phyloP scores from a whole-genome alignment of 2,888 invertebrate genomes.

The Lasioglossum villosulum region DNA sequence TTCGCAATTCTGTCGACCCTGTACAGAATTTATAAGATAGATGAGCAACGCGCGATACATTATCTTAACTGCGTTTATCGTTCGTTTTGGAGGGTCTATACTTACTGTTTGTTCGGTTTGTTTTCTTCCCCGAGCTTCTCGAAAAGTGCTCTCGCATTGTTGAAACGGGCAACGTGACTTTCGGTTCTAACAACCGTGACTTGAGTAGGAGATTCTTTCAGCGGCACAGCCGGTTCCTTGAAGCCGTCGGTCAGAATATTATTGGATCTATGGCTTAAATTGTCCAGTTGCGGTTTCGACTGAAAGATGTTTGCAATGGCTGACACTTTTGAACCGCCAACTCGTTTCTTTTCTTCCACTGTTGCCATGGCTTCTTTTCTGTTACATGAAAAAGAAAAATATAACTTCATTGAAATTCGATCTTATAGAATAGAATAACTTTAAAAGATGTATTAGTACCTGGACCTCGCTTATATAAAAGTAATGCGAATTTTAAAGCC shows the following conservation, averaged over 20 bases:
- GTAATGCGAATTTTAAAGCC: conserved; percentile 26
- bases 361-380: conserved; percentile 84
- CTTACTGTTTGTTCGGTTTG: conserved; percentile 85
- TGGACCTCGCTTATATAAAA: conserved; percentile 24
- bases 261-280: conserved; percentile 79
- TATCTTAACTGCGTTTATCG: not conserved
- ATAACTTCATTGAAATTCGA: not conserved
- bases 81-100: conserved; percentile 22
- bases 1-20: conserved; percentile 79
- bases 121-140: conserved; percentile 94
- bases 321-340: conserved; percentile 93
- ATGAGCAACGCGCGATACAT: not conserved
- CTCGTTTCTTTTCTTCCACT: conserved; percentile 89
- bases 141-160: conserved; percentile 95
- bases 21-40: conserved; percentile 16
- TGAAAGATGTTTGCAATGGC: conserved; percentile 97
- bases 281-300: conserved; percentile 84
- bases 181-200: conserved; percentile 93
- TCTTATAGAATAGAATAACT: not conserved
- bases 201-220: conserved; percentile 84
- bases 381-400: conserved; percentile 4
- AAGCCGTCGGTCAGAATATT: conserved; percentile 78
- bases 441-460: conserved; percentile 30
- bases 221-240: conserved; percentile 84
- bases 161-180: conserved; percentile 95